These are phyloP conservation scores for Acanthosepion lycidas DNA, from an alignment of 2,888 invertebrate genomes.

Conservation along the genomic window DNA sequence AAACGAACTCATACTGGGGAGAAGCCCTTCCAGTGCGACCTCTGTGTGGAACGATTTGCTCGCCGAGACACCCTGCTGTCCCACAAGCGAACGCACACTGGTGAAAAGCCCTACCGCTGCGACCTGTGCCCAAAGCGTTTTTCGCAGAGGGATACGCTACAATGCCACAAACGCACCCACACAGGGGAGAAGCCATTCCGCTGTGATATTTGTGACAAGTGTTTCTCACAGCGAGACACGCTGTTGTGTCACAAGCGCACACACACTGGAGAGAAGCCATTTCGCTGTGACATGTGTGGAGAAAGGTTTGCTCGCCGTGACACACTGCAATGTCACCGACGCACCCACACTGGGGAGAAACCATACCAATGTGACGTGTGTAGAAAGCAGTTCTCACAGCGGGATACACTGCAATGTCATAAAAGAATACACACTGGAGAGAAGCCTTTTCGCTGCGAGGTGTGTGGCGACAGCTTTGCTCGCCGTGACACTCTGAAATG, in stretches of 20 bases:
- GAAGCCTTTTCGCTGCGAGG: slow-evolving; percentile 33
- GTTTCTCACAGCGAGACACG: slow-evolving; percentile 44
- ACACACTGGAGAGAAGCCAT: slow-evolving; percentile 41
- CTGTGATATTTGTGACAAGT: slow-evolving; percentile 36
- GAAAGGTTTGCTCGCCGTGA: slow-evolving; percentile 35
- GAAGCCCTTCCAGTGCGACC: slow-evolving; percentile 33
- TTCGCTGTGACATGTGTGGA: slow-evolving; percentile 20
- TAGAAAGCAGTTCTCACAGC: slow-evolving; percentile 41
- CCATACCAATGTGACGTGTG: slow-evolving; percentile 40
- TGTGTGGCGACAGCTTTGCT: slow-evolving; percentile 15
- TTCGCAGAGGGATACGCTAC: slow-evolving; percentile 44
- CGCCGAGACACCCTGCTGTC: background rate
- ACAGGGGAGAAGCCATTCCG: slow-evolving; percentile 16
- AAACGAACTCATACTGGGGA: slow-evolving; percentile 43
- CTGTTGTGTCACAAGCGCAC: slow-evolving; percentile 25
- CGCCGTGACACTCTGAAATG: slow-evolving; percentile 4
- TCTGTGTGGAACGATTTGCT: slow-evolving; percentile 45
- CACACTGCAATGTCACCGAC: slow-evolving; percentile 35
- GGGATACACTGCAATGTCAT: slow-evolving; percentile 39
- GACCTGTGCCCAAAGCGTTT: slow-evolving; percentile 46
- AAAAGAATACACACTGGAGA: slow-evolving; percentile 40
- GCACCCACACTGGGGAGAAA: background rate
- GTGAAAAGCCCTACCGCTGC: slow-evolving; percentile 44
- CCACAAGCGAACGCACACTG: slow-evolving; percentile 42
- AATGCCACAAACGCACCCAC: slow-evolving; percentile 37